Percentiles rank a stretch among this genome's conserved stretches.
These are phyloP conservation scores for Iselma pallidipennis DNA, from an alignment of 2,888 invertebrate genomes.

Conservation along the genomic window DNA sequence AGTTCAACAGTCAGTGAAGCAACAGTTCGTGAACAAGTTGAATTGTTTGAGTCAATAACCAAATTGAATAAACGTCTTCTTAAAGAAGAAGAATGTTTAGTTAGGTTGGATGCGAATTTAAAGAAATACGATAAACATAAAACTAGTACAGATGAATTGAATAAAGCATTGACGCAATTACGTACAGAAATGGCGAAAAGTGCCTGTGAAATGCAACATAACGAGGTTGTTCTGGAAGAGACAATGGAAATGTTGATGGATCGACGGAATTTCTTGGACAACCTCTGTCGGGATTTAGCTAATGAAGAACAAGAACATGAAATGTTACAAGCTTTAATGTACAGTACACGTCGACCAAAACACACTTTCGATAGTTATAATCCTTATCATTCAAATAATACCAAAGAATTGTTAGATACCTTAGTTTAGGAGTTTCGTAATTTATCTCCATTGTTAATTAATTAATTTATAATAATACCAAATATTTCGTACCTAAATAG, in stretches of 20 bases:
- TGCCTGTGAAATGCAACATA: constrained; percentile 56
- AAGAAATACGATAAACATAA: constrained; percentile 56
- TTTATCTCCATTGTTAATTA: not conserved
- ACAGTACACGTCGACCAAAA: constrained; percentile 42
- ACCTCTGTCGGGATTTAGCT: constrained; percentile 49
- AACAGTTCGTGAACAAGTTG: constrained; percentile 66
- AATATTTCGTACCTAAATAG: constrained; percentile 55
- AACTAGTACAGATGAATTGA: constrained; percentile 43
- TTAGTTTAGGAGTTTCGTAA: constrained; percentile 47
- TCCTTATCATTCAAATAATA: constrained; percentile 45
- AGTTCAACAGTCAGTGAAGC: constrained; percentile 60
- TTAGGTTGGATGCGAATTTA: constrained; percentile 63
- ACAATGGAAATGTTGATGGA: constrained; percentile 49
- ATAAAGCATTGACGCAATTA: constrained; percentile 45
- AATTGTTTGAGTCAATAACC: constrained; percentile 72
- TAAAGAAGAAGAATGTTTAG: constrained; percentile 72
- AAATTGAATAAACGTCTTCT: constrained; percentile 74
- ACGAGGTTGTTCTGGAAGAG: constrained; percentile 54
- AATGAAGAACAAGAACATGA: constrained; percentile 54
- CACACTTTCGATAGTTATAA: constrained; percentile 31
- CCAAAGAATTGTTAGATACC: constrained; percentile 58
- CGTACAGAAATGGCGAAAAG: constrained; percentile 54
- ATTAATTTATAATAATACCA: constrained; percentile 54
- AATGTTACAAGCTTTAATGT: constrained; percentile 54
- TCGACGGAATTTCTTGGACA: constrained; percentile 47